Base-by-base conservation (phyloP, 1,140 invertebrate species). In the Tetramorium simillimum region DNA sequence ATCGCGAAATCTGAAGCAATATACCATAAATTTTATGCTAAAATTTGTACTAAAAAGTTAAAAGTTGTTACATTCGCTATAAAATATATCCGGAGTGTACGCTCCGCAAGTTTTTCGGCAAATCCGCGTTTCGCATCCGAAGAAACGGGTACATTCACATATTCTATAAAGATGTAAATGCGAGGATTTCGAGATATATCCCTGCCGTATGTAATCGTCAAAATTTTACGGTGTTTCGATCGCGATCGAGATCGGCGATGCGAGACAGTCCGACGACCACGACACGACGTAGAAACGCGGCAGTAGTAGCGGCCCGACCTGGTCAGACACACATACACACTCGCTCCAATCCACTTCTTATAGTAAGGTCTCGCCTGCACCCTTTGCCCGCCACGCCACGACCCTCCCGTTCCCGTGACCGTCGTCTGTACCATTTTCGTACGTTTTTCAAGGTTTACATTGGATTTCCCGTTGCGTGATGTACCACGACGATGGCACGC, bases 331-430 rank as follows among this genome's bases (percentile, higher is more conserved):
- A 63, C 33, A 21, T 21, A 65, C 37, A 65, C 63, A 65, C 18
- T 91, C 90, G 93, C 87, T 94, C 92, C 93, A 94, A 95, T 95
- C 94, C 94, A 95, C 92, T 95, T 95, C 94, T 95, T 95, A 95
- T 95, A 95, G 95, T 95, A 95, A 95, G 95, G 94, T 95, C 53
- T 91, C 51, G 60, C 33, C 43, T 46, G 6, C 49, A 76, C 40
- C 53, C 53, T 12, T 28, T 16, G 46, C 10, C 33, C 69, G 14
- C 7, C 65, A 46, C 6, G 33, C 4, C 6, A 49, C 62, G 16
- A 43, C 43, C n/a, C 37, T 10, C 10, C 58, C 43, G 12, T 37
- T 33, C 49, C 16, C 49, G 10, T 28, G 12, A 43, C 33, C 53
- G 43, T 9, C 51, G 49, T 82, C 49, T 88, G 56, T 70, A 49